Percentiles rank a stretch among this genome's conserved stretches.
phyloP scores from a whole-genome alignment of 1,140 invertebrate genomes.

The Microplitis mediator region DNA sequence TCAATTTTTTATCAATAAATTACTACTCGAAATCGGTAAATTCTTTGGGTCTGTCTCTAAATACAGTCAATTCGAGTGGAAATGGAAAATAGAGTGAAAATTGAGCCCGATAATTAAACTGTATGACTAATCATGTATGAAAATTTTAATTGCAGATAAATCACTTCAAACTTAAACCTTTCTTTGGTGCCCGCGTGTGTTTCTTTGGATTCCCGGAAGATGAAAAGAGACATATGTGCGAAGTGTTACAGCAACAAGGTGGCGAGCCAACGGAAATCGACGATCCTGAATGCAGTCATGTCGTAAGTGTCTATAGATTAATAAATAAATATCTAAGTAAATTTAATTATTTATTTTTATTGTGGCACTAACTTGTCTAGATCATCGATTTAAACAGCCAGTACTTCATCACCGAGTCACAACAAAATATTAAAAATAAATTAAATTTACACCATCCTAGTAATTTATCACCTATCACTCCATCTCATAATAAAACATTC shows the following conservation, averaged over 20 bases:
- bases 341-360: constrained; percentile 12
- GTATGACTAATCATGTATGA: no score
- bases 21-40: no score
- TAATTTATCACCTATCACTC: background rate
- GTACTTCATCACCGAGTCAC: constrained; percentile 43
- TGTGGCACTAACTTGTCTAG: constrained; percentile 38
- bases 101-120: no score
- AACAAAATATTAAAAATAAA: constrained; percentile 19
- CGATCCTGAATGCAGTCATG: constrained; percentile 85
- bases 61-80: no score
- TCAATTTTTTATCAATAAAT: no score
- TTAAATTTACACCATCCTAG: constrained; percentile 16
- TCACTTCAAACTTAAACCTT: constrained; percentile 80
- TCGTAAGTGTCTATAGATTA: constrained; percentile 71
- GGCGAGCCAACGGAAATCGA: constrained; percentile 76
- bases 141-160: constrained; percentile 43
- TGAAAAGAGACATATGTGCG: constrained; percentile 89
- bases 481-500: constrained; percentile 39
- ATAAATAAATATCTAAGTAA: constrained; percentile 5
- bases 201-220: constrained; percentile 89
- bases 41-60: no score
- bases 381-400: constrained; percentile 44
- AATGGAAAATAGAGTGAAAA: no score
- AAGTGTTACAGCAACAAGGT: constrained; percentile 84
- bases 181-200: constrained; percentile 83